Conservation (phyloP, 1,140 invertebrate species). For the Homarus americanus region DNA sequence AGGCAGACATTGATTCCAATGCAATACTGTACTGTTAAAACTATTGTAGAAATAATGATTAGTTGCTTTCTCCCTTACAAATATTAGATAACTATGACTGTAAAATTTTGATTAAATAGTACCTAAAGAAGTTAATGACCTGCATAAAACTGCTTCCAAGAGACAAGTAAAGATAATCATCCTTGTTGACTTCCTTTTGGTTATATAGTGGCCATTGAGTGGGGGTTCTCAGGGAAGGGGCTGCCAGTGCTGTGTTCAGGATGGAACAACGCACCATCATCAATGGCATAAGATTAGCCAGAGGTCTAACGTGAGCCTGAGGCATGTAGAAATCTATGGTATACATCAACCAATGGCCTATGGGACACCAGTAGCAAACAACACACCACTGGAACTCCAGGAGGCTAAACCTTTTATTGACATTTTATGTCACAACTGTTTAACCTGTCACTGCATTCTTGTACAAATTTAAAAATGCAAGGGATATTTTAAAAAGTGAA, state of each 20-base stretch:
- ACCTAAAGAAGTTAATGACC: conserved; percentile 28
- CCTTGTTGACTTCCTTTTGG: conserved; percentile 6
- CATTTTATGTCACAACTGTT: conserved; percentile 16
- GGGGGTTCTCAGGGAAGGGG: conserved; percentile 66
- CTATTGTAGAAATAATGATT: not conserved
- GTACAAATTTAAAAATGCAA: conserved; percentile 40
- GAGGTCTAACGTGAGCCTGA: conserved; percentile 44
- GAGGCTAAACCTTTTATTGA: conserved; percentile 18
- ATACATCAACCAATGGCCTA: conserved; percentile 63
- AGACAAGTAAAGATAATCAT: not conserved
- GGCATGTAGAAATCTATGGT: conserved; percentile 57
- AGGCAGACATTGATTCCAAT: not conserved
- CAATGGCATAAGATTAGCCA: conserved; percentile 52
- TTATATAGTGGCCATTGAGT: conserved; percentile 60
- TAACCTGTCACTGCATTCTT: conserved; percentile 35
- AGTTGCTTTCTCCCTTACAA: conserved; percentile 11
- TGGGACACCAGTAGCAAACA: conserved; percentile 48
- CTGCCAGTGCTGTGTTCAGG: conserved; percentile 63
- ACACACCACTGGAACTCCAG: conserved; percentile 27
- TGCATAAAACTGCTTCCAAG: not conserved
- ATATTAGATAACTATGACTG: conserved; percentile 26
- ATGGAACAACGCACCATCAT: conserved; percentile 59
- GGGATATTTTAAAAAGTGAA: conserved; percentile 16
- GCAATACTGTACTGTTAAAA: not conserved
- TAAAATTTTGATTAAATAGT: conserved; percentile 41